phyloP scores from a whole-genome alignment of 1,140 invertebrate genomes.

The Listronotus oregonensis region DNA sequence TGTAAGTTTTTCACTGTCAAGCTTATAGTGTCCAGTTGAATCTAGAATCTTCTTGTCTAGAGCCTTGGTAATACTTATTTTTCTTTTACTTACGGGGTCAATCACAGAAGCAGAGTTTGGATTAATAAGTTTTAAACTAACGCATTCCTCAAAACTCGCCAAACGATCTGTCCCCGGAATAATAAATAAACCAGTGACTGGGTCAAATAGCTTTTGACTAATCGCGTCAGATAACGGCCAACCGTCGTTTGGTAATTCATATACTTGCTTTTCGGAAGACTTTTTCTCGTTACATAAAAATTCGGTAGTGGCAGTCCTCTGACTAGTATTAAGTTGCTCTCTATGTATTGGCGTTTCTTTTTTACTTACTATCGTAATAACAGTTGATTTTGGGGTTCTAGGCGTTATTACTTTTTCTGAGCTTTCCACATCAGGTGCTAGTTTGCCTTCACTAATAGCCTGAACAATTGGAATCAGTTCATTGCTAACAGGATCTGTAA shows the following conservation, averaged over 20 bases:
- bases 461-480: slow-evolving; percentile 79
- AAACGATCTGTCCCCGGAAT: slow-evolving; percentile 85
- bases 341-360: slow-evolving; percentile 34
- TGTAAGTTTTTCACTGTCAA: slow-evolving; percentile 63
- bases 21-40: slow-evolving; percentile 73
- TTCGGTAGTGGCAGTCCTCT: slow-evolving; percentile 53
- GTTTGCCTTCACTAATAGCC: slow-evolving; percentile 73
- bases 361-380: slow-evolving; percentile 40
- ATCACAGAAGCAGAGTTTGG: slow-evolving; percentile 77
- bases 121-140: slow-evolving; percentile 84
- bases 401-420: slow-evolving; percentile 51
- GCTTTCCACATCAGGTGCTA: slow-evolving; percentile 66
- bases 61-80: slow-evolving; percentile 73
- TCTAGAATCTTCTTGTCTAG: slow-evolving; percentile 81
- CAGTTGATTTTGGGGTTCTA: slow-evolving; percentile 35
- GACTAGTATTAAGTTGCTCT: slow-evolving; percentile 31
- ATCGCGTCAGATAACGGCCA: slow-evolving; percentile 82
- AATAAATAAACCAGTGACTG: slow-evolving; percentile 79
- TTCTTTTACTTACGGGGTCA: slow-evolving; percentile 72
- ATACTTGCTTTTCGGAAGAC: slow-evolving; percentile 61
- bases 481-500: slow-evolving; percentile 77
- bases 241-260: slow-evolving; percentile 79
- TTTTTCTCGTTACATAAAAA: slow-evolving; percentile 57
- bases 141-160: slow-evolving; percentile 85
- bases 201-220: slow-evolving; percentile 76